Conservation (phyloP, 1,140 invertebrate genomes). For the Reticulitermes speratus region DNA sequence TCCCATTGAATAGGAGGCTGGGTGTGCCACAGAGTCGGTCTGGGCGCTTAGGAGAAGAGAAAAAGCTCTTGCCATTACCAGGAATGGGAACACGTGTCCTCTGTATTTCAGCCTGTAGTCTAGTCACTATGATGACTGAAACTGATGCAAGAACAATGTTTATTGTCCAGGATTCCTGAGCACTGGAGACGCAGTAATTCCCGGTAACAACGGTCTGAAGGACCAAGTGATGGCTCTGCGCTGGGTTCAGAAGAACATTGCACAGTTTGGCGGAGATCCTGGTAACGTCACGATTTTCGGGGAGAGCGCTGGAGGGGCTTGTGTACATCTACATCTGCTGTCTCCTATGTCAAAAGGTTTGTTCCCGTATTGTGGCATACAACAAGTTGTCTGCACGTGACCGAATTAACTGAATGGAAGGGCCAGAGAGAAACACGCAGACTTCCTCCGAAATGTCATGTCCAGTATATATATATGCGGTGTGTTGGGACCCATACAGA, state of each 20-base stretch:
- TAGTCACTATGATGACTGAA: too few relatives aligned
- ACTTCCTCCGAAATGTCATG: too few relatives aligned
- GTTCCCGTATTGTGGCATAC: not conserved
- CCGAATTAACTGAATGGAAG: too few relatives aligned
- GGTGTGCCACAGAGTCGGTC: too few relatives aligned
- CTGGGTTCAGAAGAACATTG: constrained; percentile 49
- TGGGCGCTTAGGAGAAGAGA: too few relatives aligned
- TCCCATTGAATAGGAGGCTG: too few relatives aligned
- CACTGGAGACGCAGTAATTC: constrained; percentile 32
- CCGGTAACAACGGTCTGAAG: constrained; percentile 46
- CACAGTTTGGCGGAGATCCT: constrained; percentile 26
- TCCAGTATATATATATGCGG: too few relatives aligned
- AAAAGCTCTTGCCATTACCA: too few relatives aligned
- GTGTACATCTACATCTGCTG: constrained; percentile 31
- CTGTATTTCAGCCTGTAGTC: not conserved
- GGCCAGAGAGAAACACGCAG: too few relatives aligned
- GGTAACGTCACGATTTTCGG: constrained; percentile 37
- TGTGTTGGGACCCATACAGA: too few relatives aligned
- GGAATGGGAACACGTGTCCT: not conserved
- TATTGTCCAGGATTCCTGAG: constrained; percentile 39
- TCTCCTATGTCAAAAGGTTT: constrained; percentile 35
- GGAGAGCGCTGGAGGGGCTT: constrained; percentile 38
- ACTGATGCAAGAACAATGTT: not conserved
- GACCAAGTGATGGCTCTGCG: constrained; percentile 48
- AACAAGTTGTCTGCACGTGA: too few relatives aligned